Evolutionary conservation across 2,888 invertebrate species (phyloP).

Genomic region (Cordilura impudica): DNA sequence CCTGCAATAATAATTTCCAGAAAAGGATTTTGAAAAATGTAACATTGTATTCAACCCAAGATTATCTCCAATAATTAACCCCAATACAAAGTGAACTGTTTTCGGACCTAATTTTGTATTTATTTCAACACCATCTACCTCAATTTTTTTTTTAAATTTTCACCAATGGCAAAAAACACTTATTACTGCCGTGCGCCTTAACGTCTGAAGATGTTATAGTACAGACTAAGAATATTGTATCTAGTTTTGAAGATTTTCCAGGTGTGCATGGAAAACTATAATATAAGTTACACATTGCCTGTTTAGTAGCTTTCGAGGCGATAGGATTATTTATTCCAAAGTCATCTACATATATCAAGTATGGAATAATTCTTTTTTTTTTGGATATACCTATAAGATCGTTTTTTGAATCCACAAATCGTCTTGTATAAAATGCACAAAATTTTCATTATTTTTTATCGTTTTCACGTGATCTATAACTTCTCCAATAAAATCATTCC

Average conservation of each 20-base stretch:
- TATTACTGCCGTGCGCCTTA: constrained; percentile 29
- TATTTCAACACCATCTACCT: constrained; percentile 11
- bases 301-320: constrained; percentile 2
- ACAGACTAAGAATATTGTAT: neutral
- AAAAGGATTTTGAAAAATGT: constrained; percentile 29
- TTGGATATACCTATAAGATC: neutral
- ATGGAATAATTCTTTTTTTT: constrained; percentile 19
- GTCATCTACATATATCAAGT: constrained; percentile 30
- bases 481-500: neutral
- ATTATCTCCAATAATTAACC: constrained; percentile 31
- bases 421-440: constrained; percentile 17
- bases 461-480: neutral
- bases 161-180: constrained; percentile 26
- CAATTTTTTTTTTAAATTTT: constrained; percentile 18
- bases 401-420: constrained; percentile 5
- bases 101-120: neutral
- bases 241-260: neutral
- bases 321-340: constrained; percentile 32
- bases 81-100: constrained; percentile 26
- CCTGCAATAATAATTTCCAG: constrained; percentile 27
- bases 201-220: constrained; percentile 16
- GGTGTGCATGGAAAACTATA: constrained; percentile 19
- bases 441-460: neutral
- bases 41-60: constrained; percentile 30
- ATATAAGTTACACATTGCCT: constrained; percentile 20